phyloP scores from a whole-genome alignment of 2,888 invertebrate genomes.

The Aporophyla nigra region DNA sequence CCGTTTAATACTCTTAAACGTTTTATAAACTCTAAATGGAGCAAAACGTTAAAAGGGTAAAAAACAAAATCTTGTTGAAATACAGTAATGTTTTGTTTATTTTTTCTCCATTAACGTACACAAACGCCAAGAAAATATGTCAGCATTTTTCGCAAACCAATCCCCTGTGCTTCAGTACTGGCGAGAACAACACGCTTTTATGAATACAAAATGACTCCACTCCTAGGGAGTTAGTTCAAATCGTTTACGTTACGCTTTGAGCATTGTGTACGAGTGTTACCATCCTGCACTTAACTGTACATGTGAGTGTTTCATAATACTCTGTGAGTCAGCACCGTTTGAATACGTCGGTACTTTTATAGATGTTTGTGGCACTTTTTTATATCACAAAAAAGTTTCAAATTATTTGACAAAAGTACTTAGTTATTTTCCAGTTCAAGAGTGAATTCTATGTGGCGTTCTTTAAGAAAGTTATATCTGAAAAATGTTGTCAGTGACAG shows the following conservation, averaged over 20 bases:
- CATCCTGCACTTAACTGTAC: constrained; percentile 38
- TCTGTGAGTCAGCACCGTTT: constrained; percentile 1
- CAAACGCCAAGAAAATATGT: constrained; percentile 1
- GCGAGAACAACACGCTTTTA: constrained; percentile 35
- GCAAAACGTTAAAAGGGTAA: no score
- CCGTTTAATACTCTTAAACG: no score
- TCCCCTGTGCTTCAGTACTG: constrained; percentile 12
- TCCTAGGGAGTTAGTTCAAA: constrained; percentile 19
- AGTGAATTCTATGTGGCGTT: neutral
- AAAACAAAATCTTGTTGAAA: neutral
- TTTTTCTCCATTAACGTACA: neutral
- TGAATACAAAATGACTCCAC: constrained; percentile 43
- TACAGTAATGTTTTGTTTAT: neutral
- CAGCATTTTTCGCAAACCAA: constrained; percentile 15
- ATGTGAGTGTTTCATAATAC: constrained; percentile 17
- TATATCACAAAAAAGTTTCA: neutral
- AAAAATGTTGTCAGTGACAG: no score
- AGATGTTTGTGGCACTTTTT: neutral
- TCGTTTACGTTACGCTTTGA: constrained; percentile 47
- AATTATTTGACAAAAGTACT: no score
- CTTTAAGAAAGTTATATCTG: no score
- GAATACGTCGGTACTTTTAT: constrained; percentile 8
- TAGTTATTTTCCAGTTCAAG: neutral
- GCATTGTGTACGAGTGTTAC: constrained; percentile 18
- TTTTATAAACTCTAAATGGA: no score